Evolutionary conservation across 2,888 invertebrate species (phyloP).

Genomic region (Rotaria socialis): DNA sequence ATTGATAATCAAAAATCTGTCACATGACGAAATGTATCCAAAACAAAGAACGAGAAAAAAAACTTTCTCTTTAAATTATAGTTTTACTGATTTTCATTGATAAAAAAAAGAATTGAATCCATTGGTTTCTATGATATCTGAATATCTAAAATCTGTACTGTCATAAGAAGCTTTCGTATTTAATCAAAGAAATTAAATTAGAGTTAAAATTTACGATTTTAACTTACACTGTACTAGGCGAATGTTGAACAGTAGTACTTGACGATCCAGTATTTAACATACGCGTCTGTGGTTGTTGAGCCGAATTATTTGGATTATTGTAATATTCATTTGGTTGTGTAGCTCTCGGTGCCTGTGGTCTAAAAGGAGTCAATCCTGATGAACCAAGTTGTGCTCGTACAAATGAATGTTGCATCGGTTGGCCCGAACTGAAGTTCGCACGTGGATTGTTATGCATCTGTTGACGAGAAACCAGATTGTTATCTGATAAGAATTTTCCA

Average conservation of each 20-base stretch:
- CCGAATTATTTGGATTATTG: background rate
- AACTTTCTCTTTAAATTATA: no score
- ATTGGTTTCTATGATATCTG: no score
- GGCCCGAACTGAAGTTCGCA: background rate
- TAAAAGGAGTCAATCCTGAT: background rate
- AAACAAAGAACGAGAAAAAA: no score
- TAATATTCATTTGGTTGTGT: background rate
- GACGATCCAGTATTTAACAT: background rate
- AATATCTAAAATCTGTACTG: no score
- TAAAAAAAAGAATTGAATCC: no score
- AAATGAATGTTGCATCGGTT: background rate
- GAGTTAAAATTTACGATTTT: background rate
- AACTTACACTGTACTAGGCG: background rate
- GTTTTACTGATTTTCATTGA: no score
- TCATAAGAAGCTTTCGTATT: no score
- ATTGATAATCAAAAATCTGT: no score
- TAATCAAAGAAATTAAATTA: no score
- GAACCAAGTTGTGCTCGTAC: background rate
- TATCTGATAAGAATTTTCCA: background rate
- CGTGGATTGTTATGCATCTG: background rate
- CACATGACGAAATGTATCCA: no score
- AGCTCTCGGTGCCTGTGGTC: background rate
- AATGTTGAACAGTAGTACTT: background rate
- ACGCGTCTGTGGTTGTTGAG: background rate
- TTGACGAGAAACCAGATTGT: background rate